phyloP scores from a whole-genome alignment of 2,797 vertebrate species.

The Columba guinea region DNA sequence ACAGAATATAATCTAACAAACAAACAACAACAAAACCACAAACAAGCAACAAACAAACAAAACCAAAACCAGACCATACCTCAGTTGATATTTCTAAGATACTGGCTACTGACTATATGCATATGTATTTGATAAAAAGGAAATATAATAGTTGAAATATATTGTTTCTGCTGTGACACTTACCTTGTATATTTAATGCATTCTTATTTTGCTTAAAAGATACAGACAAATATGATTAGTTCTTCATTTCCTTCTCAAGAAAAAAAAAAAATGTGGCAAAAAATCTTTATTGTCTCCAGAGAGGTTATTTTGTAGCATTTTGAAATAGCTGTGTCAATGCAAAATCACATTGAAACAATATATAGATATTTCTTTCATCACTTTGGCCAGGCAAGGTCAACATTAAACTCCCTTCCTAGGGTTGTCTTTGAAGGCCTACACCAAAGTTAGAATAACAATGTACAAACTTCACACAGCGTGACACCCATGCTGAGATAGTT shows the following conservation, averaged over 20 bases:
- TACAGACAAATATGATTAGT: neutral
- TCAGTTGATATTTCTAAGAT: neutral
- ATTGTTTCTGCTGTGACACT: neutral
- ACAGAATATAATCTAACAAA: neutral
- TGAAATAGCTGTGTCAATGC: neutral
- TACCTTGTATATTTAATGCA: neutral
- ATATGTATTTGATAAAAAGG: neutral
- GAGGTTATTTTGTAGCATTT: neutral
- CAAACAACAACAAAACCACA: no score
- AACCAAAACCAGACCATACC: neutral
- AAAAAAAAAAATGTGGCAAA: neutral
- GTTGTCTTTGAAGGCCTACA: neutral
- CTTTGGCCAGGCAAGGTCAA: neutral
- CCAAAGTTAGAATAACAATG: neutral
- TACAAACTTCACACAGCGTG: neutral
- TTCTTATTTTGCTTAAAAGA: neutral
- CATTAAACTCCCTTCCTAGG: neutral
- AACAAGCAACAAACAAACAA: no score
- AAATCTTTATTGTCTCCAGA: fast-evolving
- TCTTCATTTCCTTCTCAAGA: neutral
- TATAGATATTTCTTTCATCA: neutral
- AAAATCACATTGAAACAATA: neutral
- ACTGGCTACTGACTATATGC: neutral
- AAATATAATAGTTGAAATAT: neutral
- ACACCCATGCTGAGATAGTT: neutral